These are phyloP conservation scores for Drosophila barbarae DNA, from an alignment of 2,888 invertebrate species.

Conservation along the genomic window DNA sequence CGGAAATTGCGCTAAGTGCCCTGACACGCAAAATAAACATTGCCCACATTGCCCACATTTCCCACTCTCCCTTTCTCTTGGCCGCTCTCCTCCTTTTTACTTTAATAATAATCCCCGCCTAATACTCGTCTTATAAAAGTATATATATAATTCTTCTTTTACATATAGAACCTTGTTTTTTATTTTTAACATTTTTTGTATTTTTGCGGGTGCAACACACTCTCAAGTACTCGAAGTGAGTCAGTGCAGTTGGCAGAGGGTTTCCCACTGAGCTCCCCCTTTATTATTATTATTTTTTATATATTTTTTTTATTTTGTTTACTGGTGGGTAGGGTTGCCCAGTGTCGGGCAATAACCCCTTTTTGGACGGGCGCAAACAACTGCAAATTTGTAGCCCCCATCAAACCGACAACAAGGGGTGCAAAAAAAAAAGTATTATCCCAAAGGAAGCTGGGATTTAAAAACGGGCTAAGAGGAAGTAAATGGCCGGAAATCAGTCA, in stretches of 20 bases:
- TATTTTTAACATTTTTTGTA: constrained; percentile 13
- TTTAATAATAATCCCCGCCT: constrained; percentile 31
- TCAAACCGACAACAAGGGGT: constrained; percentile 11
- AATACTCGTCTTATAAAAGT: constrained; percentile 9
- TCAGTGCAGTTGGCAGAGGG: constrained; percentile 43
- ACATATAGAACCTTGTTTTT: background rate
- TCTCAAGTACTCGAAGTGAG: constrained; percentile 64
- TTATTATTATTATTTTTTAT: constrained; percentile 6
- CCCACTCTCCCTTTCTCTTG: constrained; percentile 9
- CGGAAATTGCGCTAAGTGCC: constrained; percentile 68
- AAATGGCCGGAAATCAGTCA: background rate
- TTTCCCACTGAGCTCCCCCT: constrained; percentile 29
- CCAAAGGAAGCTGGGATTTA: constrained; percentile 15
- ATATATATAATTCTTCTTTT: constrained; percentile 8
- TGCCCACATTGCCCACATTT: constrained; percentile 55
- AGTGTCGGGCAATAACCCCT: constrained; percentile 67
- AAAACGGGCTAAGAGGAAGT: background rate
- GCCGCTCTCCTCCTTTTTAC: constrained; percentile 1
- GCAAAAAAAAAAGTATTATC: constrained; percentile 17
- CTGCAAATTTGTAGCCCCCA: constrained; percentile 19
- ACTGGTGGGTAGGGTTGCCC: constrained; percentile 43
- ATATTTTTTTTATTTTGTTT: constrained; percentile 20
- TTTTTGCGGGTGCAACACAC: constrained; percentile 68
- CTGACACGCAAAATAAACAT: constrained; percentile 70
- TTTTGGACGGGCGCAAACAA: constrained; percentile 30